phyloP scores from a whole-genome alignment of 1,140 invertebrate species.

The Aphidius ervi region DNA sequence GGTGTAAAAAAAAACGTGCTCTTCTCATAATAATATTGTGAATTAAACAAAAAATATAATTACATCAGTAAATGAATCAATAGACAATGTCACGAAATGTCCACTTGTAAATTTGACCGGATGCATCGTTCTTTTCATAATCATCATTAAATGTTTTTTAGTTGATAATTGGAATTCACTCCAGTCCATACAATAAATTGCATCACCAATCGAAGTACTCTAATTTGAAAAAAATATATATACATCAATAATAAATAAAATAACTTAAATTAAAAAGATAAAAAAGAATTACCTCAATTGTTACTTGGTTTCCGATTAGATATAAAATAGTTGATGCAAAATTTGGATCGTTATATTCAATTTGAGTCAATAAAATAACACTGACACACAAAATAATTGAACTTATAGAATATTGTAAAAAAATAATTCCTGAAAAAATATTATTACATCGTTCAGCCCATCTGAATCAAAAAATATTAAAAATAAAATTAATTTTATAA shows the following conservation, averaged over 20 bases:
- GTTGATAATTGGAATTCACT: background rate
- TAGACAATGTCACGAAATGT: background rate
- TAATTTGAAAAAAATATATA: too few relatives aligned
- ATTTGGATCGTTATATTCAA: background rate
- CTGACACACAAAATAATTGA: constrained; percentile 12
- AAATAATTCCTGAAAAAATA: constrained; percentile 11
- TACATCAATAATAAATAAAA: too few relatives aligned
- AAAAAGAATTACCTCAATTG: background rate
- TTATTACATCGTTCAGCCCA: constrained; percentile 4
- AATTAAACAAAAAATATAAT: background rate
- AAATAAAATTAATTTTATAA: background rate
- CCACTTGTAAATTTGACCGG: background rate
- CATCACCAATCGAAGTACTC: background rate
- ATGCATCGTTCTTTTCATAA: background rate
- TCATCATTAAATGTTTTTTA: background rate
- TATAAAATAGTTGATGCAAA: constrained; percentile 7
- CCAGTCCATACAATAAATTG: background rate
- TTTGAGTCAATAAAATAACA: constrained; percentile 1
- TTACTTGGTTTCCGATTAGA: constrained; percentile 1
- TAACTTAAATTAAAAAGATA: background rate
- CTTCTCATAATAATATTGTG: too few relatives aligned
- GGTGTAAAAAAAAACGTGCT: background rate
- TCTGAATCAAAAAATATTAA: background rate
- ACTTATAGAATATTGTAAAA: constrained; percentile 12
- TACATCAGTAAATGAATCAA: constrained; percentile 7